Base-by-base conservation (phyloP, 2,797 vertebrate genomes). In the Acrocephalus scirpaceus region DNA sequence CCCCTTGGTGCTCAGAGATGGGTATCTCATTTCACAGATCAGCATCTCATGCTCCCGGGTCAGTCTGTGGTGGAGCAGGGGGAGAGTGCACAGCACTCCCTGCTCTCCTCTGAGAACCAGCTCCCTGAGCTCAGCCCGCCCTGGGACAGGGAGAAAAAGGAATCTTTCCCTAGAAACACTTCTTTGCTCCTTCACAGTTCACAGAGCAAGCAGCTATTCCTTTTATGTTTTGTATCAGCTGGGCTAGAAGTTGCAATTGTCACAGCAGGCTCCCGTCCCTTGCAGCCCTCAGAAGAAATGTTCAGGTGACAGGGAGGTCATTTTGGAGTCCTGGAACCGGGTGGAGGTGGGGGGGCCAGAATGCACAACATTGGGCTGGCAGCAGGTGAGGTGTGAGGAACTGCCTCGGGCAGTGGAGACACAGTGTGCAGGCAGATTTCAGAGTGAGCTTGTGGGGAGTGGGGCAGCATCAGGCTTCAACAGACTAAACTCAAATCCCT, bases 11-110 rank as follows among this genome's bases (percentile, higher is more conserved):
- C 88, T 93, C 70, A 38, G 80, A 70, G 60, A 81, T 34, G 62
- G 82, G 54, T 70, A 42, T 92, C 92, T 94, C 0, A 0, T 95
- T 95, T 95, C 83, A 56, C 83, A 73, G 73, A 60, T 81, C 73
- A 73, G 67, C 66, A 56, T 95, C 90, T 56, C 17, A 14, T 83
- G 53, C 67, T 87, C 26, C 58, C 0, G 0, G 45, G 21, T 23
- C 57, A 88, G 34, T 17, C 64, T 0, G 0, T 40, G 48, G n/a
- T 26, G 44, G 51, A 69, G 66, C 30, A 80, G 56, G 15, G 58
- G 32, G 30, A 65, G 50, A 67, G 57, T 1, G 42, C 65, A 17
- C 16, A 71, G 85, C 60, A 17, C 50, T 5, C 2, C 54, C 54
- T 80, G 42, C 47, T 56, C 17, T 32, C 15, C 47, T 60, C 56